phyloP scores from a whole-genome alignment of 2,797 vertebrate genomes.

The Triplophysa yarkandensis region DNA sequence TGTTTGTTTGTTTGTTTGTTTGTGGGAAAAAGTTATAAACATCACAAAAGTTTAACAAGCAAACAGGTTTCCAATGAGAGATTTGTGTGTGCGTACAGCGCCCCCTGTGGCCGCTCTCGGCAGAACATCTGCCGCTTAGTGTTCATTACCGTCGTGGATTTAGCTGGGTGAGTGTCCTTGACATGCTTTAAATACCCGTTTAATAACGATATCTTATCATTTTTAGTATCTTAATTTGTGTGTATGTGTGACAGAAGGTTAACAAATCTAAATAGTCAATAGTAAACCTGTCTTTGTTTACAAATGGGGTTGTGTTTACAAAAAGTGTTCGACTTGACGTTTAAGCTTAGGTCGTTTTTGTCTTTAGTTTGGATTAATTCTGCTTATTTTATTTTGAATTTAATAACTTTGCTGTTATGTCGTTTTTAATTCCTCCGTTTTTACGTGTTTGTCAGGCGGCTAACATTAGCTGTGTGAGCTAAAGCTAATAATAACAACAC shows the following conservation, averaged over 20 bases:
- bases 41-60: neutral
- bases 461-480: neutral
- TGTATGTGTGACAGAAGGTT: neutral
- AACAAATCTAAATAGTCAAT: neutral
- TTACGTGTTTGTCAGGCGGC: neutral
- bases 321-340: no score
- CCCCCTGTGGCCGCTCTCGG: neutral
- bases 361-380: no score
- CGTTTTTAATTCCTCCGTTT: neutral
- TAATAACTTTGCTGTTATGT: neutral
- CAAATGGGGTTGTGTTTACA: neutral
- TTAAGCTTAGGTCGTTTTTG: no score
- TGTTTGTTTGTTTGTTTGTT: no score
- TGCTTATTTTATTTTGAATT: neutral
- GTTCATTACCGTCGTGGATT: neutral
- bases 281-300: neutral
- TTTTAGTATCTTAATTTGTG: neutral
- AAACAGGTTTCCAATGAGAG: neutral
- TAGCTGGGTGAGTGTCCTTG: conserved; percentile 40
- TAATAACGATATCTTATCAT: neutral
- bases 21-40: neutral
- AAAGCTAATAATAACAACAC: neutral
- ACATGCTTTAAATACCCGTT: neutral
- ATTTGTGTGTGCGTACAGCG: neutral
- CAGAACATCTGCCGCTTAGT: conserved; percentile 9